Evolutionary conservation across 1,140 invertebrate species (phyloP), one percentile per base, ranked within the genome.

Genomic region (Panagrolaimus sp.): DNA sequence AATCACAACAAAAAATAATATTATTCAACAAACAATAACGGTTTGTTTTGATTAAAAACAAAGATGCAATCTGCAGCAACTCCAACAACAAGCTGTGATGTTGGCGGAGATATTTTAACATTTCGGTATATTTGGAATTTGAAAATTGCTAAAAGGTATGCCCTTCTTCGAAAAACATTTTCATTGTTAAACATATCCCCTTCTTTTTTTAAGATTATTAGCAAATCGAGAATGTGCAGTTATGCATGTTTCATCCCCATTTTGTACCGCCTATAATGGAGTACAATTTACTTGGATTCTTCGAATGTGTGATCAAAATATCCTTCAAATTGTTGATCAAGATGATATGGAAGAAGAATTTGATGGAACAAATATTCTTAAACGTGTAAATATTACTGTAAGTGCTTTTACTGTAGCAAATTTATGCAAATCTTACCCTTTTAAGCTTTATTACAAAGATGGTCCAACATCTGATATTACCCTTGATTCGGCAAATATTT

Each of bases 391-490:
- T 15, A 43, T 46, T 15, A 65, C 70, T 10, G 2, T 38, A 38
- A n/a, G 15, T 73, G 44, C 6, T 6, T 12, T 38, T 43, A 28
- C 17, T 43, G 17, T 21, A 38, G 9, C 48, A 46, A 15, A 46
- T 63, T 26, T 71, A 67, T 21, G 72, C 71, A n/a, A 74, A 75
- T 64, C 52, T 75, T 12, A 66, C 65, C 2, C n/a, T n/a, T n/a
- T n/a, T n/a, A n/a, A n/a, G n/a, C 48, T 75, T 12, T 76, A 76
- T 58, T 76, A 76, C 65, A 76, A 76, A 66, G 74, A 76, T 45
- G 74, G 74, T 21, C 74, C 74, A 1, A 46, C 74, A 9, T 24
- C 55, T 9, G 74, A 76, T 66, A 67, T 76, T 21, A 63, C 24
- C 1, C 26, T 76, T 12, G 17, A 66, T 17, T 32, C 8, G 43